phyloP scores from a whole-genome alignment of 1,140 invertebrate genomes.

The Holotrichia oblita region DNA sequence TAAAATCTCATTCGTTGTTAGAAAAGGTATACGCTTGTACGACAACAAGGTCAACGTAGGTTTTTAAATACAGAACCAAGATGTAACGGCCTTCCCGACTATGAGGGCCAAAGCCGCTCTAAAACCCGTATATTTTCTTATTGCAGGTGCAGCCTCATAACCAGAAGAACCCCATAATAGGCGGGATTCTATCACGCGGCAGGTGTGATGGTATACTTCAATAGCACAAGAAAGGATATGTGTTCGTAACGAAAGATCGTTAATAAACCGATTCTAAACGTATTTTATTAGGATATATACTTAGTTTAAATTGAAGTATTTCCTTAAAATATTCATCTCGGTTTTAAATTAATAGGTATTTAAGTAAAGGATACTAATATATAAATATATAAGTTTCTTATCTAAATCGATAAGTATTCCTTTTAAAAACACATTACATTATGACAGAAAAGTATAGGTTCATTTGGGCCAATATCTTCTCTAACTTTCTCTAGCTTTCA shows the following conservation, averaged over 20 bases:
- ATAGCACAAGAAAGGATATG: neutral
- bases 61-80: neutral
- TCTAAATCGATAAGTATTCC: too few species aligned
- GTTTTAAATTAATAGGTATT: too few species aligned
- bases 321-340: too few species aligned
- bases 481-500: too few species aligned
- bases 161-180: conserved; percentile 11
- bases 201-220: neutral
- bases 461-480: too few species aligned
- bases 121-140: conserved; percentile 1
- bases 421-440: too few species aligned
- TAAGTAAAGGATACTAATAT: too few species aligned
- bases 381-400: too few species aligned
- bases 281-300: too few species aligned
- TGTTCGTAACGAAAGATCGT: neutral
- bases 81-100: neutral
- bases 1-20: neutral
- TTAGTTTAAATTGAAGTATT: too few species aligned
- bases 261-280: too few species aligned
- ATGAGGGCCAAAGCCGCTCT: neutral
- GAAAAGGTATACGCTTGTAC: conserved; percentile 6
- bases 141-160: conserved; percentile 3
- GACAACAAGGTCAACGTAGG: neutral
- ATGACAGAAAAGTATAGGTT: too few species aligned
- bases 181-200: conserved; percentile 4